Percentiles rank a stretch among this genome's conserved stretches.
These are phyloP conservation scores for Drosophila planitibia DNA, from an alignment of 2,888 invertebrate species.

Conservation along the genomic window DNA sequence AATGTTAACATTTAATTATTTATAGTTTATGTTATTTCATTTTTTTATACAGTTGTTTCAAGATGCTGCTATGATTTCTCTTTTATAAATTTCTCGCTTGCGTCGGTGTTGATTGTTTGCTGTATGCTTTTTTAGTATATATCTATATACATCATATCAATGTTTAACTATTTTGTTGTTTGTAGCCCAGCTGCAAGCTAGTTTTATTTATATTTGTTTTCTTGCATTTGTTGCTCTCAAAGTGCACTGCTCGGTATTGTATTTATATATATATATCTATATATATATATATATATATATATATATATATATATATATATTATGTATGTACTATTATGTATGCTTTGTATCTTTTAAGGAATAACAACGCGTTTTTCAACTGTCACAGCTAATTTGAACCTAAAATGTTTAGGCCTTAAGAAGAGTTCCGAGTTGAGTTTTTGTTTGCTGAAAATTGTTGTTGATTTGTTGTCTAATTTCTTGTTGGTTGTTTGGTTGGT, in stretches of 20 bases:
- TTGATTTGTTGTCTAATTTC: constrained; percentile 19
- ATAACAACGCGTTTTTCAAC: constrained; percentile 53
- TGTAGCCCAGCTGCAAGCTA: constrained; percentile 10
- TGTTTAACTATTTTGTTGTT: constrained; percentile 6
- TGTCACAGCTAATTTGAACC: constrained; percentile 75
- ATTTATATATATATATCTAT: not conserved
- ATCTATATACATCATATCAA: constrained; percentile 9
- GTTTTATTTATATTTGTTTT: constrained; percentile 5
- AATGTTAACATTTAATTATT: constrained; percentile 73
- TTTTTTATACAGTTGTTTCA: constrained; percentile 48
- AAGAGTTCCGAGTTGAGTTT: constrained; percentile 23
- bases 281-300: constrained; percentile 1
- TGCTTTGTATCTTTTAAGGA: constrained; percentile 13
- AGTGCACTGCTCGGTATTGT: constrained; percentile 34
- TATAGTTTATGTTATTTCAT: constrained; percentile 29
- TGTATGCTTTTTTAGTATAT: constrained; percentile 28
- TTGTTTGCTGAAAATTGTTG: constrained; percentile 4
- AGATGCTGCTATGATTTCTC: constrained; percentile 11
- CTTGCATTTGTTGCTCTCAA: constrained; percentile 21
- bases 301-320: not conserved
- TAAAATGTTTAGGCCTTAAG: constrained; percentile 51
- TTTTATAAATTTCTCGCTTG: constrained; percentile 32
- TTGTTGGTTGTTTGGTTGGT: constrained; percentile 8
- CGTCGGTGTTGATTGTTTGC: constrained; percentile 19
- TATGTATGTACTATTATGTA: not conserved